These are phyloP conservation scores for Condylostylus longicornis DNA, from an alignment of 1,140 invertebrate species.

Conservation along the genomic window DNA sequence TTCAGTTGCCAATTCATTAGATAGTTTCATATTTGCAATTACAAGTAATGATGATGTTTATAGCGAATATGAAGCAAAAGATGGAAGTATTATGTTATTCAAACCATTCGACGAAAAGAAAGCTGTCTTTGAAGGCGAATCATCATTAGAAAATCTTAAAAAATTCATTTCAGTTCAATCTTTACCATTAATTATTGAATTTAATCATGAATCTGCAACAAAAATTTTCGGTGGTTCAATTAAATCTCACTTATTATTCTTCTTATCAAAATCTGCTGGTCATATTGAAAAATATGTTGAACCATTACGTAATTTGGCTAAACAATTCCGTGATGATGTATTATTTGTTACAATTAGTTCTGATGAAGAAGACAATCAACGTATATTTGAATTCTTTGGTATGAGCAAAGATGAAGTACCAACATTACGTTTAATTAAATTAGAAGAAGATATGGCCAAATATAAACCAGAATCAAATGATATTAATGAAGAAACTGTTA, in stretches of 20 bases:
- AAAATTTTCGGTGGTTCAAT: slow-evolving; percentile 98
- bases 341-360: slow-evolving; percentile 92
- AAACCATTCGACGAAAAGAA: slow-evolving; percentile 86
- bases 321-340: slow-evolving; percentile 78
- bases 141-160: slow-evolving; percentile 50
- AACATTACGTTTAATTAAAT: slow-evolving; percentile 77
- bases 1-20: slow-evolving; percentile 58
- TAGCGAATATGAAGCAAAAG: slow-evolving; percentile 26
- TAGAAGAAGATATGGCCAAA: slow-evolving; percentile 97
- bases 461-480: slow-evolving; percentile 81
- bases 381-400: slow-evolving; percentile 98
- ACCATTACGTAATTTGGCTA: slow-evolving; percentile 62
- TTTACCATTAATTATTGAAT: slow-evolving; percentile 89
- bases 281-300: slow-evolving; percentile 67
- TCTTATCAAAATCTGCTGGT: slow-evolving; percentile 79
- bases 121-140: slow-evolving; percentile 59
- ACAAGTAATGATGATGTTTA: slow-evolving; percentile 61
- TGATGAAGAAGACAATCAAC: slow-evolving; percentile 87
- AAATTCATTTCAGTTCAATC: slow-evolving; percentile 75
- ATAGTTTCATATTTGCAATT: slow-evolving; percentile 84
- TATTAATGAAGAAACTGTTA: slow-evolving; percentile 58
- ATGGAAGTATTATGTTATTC: slow-evolving; percentile 28
- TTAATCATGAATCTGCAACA: slow-evolving; percentile 88
- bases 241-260: slow-evolving; percentile 89
- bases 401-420: slow-evolving; percentile 88